Percentiles rank a stretch among this genome's conserved stretches.
phyloP scores from a whole-genome alignment of 2,888 invertebrate genomes.

The Chironomus tentans region DNA sequence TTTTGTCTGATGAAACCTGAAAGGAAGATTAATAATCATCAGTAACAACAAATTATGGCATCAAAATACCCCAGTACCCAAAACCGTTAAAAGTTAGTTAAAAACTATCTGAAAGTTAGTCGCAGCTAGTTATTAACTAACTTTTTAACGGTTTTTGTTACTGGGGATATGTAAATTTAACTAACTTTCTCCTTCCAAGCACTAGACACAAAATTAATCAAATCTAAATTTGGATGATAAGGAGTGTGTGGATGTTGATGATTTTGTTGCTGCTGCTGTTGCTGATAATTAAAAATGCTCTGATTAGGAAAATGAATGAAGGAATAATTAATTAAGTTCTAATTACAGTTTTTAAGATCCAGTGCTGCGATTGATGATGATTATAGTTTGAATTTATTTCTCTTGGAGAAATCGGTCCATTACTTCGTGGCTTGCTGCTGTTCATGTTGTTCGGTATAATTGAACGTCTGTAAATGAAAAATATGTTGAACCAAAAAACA shows the following conservation, averaged over 20 bases:
- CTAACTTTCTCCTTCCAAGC: constrained; percentile 19
- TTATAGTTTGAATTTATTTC: constrained; percentile 2
- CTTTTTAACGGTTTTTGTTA: too few species aligned
- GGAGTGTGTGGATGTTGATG: neutral
- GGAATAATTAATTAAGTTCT: neutral
- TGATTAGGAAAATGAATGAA: neutral
- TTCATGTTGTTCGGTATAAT: constrained; percentile 1
- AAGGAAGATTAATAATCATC: neutral
- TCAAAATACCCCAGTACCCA: too few species aligned
- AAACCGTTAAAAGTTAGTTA: too few species aligned
- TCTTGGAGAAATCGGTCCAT: constrained; percentile 11
- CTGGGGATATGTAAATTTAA: neutral
- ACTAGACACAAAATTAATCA: constrained; percentile 4
- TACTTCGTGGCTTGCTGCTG: constrained; percentile 6
- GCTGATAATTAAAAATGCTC: neutral
- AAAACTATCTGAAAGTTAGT: too few species aligned
- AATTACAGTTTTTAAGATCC: neutral
- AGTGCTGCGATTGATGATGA: neutral
- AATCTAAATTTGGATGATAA: constrained; percentile 1
- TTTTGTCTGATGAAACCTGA: neutral
- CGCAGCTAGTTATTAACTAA: too few species aligned
- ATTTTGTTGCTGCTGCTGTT: neutral
- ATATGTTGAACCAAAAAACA: neutral
- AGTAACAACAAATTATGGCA: neutral
- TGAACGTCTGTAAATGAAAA: neutral